Percentiles rank a stretch among this genome's conserved stretches.
These are phyloP conservation scores for human DNA, from an alignment of 2,113 vertebrate genomes.

Conservation along the genomic window GRCh38 chr3:64715001-64715500, in stretches of 20 bases:
- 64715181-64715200: not conserved
- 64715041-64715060: no score
- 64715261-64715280: not conserved
- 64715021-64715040: no score
- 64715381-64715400: slow-evolving; percentile 38
- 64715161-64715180: not conserved
- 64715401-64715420: not conserved
- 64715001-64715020: no score
- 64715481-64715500: slow-evolving; percentile 52
- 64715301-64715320: not conserved
- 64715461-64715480: slow-evolving; percentile 33
- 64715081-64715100: no score
- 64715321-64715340: not conserved
- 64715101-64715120: no score
- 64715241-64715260: not conserved
- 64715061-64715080: no score
- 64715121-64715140: no score
- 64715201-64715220: not conserved
- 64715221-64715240: not conserved
- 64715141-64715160: no score
- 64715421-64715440: slow-evolving; percentile 64
- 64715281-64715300: not conserved
- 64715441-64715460: slow-evolving; percentile 55
- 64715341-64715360: not conserved
- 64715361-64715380: not conserved